Evolutionary conservation across 2,888 invertebrate species (phyloP), one percentile per base, ranked within the genome.

Genomic region (Geophilus truncorum): DNA sequence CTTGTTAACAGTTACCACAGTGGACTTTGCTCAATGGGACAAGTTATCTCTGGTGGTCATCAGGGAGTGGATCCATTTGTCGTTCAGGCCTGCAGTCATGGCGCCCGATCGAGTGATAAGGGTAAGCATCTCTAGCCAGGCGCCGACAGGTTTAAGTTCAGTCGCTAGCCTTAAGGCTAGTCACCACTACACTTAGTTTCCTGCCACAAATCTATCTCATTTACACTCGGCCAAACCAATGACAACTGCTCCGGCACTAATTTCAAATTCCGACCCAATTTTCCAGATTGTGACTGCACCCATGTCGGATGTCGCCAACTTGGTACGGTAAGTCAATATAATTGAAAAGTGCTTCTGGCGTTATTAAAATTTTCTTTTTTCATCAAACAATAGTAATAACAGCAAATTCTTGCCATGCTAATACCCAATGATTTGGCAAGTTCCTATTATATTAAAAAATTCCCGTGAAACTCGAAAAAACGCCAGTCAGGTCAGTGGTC

Each of bases 391-490:
- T 40, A 40, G 40, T 40, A 40, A 40, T 40, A 40, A 40, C 40
- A 40, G 40, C 40, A 62, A 62, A 62, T 62, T 62, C 57, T 62
- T 62, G 57, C 21, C 21, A 62, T 62, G 57, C 57, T 62, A 62
- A 62, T 62, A 62, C 21, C 23, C 21, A 62, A 62, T 62, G 57
- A 62, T 62, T 62, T 62, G 57, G 57, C 57, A 62, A 62, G 57
- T 62, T 62, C 57, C 57, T 62, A 62, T 62, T 62, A 62, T 62
- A 62, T 62, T 62, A 62, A 62, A 62, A 62, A 62, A 62, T 62
- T 62, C 57, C 57, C 57, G 23, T 23, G 21, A 18, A 57, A 62
- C n/a, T n/a, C n/a, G 21, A 23, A 62, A 62, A 23, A 62, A 3
- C 21, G 21, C 23, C 6, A 62, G 57, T 62, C 57, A 62, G 57